phyloP scores from a whole-genome alignment of 1,140 invertebrate species.

The Ips nitidus region DNA sequence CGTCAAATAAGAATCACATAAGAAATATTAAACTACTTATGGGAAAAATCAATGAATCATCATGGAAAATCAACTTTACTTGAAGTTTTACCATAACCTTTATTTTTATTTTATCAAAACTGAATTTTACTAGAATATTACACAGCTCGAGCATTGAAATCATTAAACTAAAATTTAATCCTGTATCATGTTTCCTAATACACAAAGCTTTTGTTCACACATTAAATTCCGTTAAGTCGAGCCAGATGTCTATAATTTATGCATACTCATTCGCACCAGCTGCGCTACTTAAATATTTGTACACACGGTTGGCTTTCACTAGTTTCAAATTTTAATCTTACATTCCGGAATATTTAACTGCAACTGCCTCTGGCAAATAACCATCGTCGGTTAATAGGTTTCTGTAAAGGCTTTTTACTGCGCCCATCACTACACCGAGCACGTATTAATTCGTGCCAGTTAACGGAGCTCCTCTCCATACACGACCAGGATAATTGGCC shows the following conservation, averaged over 20 bases:
- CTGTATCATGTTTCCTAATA: no score
- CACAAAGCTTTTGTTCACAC: no score
- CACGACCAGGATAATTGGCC: neutral
- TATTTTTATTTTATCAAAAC: no score
- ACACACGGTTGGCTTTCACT: neutral
- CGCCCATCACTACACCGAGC: neutral
- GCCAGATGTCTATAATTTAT: neutral
- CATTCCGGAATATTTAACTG: neutral
- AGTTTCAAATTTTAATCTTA: neutral
- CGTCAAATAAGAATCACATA: no score
- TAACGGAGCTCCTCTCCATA: neutral
- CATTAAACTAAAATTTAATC: no score
- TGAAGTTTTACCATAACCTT: no score
- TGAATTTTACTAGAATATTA: no score
- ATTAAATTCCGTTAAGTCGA: no score
- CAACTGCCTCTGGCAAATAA: neutral
- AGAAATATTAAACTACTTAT: no score
- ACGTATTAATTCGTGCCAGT: neutral
- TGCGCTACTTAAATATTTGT: neutral
- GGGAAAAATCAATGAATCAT: no score
- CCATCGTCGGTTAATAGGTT: neutral
- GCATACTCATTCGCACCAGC: neutral
- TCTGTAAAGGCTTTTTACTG: neutral
- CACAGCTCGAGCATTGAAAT: no score
- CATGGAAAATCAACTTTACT: no score